These are phyloP conservation scores for Sinelater perroti DNA, from an alignment of 2,888 invertebrate genomes.

Conservation along the genomic window DNA sequence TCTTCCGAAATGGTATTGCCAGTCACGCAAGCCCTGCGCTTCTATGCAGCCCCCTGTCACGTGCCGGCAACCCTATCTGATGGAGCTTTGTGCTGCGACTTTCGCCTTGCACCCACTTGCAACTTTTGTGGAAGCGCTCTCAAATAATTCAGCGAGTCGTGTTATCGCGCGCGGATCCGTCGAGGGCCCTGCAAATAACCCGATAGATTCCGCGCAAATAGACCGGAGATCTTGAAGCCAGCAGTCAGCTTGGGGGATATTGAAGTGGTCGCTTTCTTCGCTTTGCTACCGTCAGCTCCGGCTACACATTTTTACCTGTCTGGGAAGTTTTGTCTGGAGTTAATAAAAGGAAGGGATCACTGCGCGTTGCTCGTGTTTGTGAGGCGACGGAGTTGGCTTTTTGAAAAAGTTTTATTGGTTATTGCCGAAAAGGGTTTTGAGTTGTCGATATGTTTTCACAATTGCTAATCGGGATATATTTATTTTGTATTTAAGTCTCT, in stretches of 20 bases:
- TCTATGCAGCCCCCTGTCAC: not conserved
- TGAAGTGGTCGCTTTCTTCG: no score
- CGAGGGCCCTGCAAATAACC: not conserved
- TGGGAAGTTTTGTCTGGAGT: no score
- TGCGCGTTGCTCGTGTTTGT: no score
- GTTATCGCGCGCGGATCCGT: not conserved
- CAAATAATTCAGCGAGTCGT: not conserved
- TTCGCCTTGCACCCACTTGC: not conserved
- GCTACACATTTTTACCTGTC: no score
- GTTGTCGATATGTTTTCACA: no score
- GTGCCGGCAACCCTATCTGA: slow-evolving; percentile 2
- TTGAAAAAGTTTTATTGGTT: no score
- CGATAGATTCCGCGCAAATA: not conserved
- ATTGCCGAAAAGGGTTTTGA: no score
- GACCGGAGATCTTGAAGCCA: not conserved
- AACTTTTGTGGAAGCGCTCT: not conserved
- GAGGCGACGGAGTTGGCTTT: no score
- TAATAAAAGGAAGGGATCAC: no score
- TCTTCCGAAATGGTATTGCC: slow-evolving; percentile 4
- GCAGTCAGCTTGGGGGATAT: not conserved
- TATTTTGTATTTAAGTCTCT: no score
- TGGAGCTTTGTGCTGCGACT: not conserved
- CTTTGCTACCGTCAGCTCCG: no score
- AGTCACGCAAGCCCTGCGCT: slow-evolving; percentile 5
- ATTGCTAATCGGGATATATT: no score